Conservation (phyloP, 2,113 vertebrate species). For the Glaucomys volans region DNA sequence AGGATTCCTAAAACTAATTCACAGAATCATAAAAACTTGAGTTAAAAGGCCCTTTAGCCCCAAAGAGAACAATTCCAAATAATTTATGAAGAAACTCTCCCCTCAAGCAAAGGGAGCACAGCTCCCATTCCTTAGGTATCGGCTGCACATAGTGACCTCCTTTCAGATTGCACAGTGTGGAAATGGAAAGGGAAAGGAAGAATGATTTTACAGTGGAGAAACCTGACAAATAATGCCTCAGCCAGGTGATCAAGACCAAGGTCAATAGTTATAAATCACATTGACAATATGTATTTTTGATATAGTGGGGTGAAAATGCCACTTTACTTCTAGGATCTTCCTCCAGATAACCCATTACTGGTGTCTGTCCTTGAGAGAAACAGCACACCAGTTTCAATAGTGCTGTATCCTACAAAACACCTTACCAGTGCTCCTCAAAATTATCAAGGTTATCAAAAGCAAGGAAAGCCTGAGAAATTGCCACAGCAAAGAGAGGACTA, state of each 20-base stretch:
- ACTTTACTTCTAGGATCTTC: neutral
- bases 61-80: constrained; percentile 25
- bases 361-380: constrained; percentile 3
- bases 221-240: neutral
- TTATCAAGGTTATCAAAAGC: neutral
- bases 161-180: neutral
- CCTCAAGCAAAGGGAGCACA: neutral
- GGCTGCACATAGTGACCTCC: neutral
- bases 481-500: neutral
- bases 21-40: neutral
- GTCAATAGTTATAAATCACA: neutral
- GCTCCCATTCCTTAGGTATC: neutral
- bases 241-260: neutral
- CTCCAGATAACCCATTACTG: neutral
- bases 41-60: neutral
- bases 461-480: neutral
- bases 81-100: neutral
- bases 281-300: neutral
- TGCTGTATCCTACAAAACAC: neutral
- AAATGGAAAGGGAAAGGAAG: neutral
- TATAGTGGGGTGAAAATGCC: neutral
- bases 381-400: neutral
- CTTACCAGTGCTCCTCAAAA: neutral
- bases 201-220: neutral
- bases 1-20: neutral